Evolutionary conservation across 2,888 invertebrate genomes (phyloP).

Genomic region (Troides oblongomaculatus): DNA sequence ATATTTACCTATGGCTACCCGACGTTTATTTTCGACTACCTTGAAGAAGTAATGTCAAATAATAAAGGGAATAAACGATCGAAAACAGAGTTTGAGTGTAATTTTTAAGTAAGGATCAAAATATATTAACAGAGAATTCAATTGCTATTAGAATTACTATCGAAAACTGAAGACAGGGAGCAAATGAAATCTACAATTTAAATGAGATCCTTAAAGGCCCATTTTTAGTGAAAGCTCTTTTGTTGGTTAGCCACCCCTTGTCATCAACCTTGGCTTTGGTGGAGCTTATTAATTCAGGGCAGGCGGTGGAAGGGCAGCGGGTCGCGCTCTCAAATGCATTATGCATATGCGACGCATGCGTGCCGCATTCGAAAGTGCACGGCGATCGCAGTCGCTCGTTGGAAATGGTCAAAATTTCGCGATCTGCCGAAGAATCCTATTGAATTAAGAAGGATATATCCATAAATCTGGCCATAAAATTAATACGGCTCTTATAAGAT

Average conservation of each 20-base stretch:
- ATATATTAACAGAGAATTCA: background rate
- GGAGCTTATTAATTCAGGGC: constrained; percentile 64
- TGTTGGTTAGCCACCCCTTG: constrained; percentile 19
- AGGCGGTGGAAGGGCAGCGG: constrained; percentile 73
- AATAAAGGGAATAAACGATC: too few species aligned
- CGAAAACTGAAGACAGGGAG: constrained; percentile 9
- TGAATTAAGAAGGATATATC: constrained; percentile 14
- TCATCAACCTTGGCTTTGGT: constrained; percentile 37
- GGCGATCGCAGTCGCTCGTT: constrained; percentile 26
- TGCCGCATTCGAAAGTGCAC: constrained; percentile 48
- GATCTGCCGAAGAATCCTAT: background rate
- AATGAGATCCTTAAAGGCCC: constrained; percentile 18
- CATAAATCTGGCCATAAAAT: background rate
- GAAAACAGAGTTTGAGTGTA: too few species aligned
- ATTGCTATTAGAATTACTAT: constrained; percentile 14
- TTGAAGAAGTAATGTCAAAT: too few species aligned
- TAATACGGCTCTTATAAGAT: too few species aligned
- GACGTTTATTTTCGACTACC: too few species aligned
- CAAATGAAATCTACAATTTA: constrained; percentile 26
- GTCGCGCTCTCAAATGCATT: constrained; percentile 71
- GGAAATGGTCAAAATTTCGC: constrained; percentile 11
- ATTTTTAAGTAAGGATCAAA: background rate
- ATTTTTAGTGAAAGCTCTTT: constrained; percentile 10
- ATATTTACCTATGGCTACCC: too few species aligned
- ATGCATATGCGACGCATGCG: constrained; percentile 64